Evolutionary conservation across 2,888 invertebrate genomes (phyloP).

Genomic region (Coenonympha arcania): DNA sequence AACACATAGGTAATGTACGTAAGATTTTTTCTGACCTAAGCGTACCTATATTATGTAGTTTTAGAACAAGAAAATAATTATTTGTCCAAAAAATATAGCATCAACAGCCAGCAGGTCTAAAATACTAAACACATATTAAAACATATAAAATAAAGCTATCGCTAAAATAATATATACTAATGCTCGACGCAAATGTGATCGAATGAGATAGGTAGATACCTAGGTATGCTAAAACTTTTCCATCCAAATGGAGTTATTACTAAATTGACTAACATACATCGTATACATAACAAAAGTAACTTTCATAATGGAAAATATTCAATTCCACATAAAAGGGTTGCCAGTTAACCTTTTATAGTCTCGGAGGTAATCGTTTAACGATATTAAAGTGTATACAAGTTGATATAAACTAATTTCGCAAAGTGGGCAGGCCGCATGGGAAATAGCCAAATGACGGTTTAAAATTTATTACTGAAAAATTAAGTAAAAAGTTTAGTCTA

Average conservation of each 20-base stretch:
- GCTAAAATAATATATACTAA: too few species aligned
- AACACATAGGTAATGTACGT: too few species aligned
- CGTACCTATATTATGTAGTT: too few species aligned
- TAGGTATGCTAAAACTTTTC: too few species aligned
- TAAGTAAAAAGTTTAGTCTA: not conserved
- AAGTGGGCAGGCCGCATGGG: constrained; percentile 16
- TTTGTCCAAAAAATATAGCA: too few species aligned
- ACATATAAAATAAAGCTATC: too few species aligned
- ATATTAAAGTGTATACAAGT: constrained; percentile 14
- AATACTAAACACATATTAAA: too few species aligned
- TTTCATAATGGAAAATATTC: constrained; percentile 18
- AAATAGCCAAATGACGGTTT: constrained; percentile 3
- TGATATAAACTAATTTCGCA: constrained; percentile 16
- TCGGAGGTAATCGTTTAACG: constrained; percentile 14
- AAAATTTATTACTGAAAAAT: constrained; percentile 12
- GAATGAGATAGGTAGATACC: too few species aligned
- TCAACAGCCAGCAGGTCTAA: too few species aligned
- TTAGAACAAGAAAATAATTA: too few species aligned
- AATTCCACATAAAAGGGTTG: constrained; percentile 10
- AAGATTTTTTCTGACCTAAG: too few species aligned
- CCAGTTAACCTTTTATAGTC: constrained; percentile 11
- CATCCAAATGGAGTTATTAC: not conserved
- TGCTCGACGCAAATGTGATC: too few species aligned
- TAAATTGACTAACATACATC: constrained; percentile 1
- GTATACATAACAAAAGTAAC: constrained; percentile 10